These are phyloP conservation scores for Periophthalmodon schlosseri DNA, from an alignment of 2,113 vertebrate species.

Conservation along the genomic window DNA sequence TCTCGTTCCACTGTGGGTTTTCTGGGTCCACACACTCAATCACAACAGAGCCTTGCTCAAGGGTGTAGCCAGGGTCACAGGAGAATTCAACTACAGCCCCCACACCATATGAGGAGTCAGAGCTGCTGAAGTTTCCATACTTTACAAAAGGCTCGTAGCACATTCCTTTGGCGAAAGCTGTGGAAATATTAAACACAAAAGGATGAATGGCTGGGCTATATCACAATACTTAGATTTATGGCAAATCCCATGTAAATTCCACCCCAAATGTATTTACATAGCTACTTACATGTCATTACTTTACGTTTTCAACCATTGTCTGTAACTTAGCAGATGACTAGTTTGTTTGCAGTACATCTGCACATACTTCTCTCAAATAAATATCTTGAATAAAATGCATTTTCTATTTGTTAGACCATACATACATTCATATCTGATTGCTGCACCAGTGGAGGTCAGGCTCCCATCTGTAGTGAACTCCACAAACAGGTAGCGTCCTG, in stretches of 20 bases:
- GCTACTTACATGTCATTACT: background rate
- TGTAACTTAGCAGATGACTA: too few relatives aligned
- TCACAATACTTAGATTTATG: background rate
- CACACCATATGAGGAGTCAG: conserved; percentile 81
- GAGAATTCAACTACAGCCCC: conserved; percentile 94
- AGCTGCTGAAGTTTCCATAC: conserved; percentile 95
- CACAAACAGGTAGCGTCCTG: conserved; percentile 84
- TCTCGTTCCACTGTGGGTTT: conserved; percentile 97
- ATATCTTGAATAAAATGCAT: background rate
- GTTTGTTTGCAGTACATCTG: background rate
- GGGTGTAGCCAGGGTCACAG: conserved; percentile 91
- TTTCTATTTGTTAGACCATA: background rate
- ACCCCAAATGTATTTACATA: background rate
- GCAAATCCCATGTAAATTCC: background rate
- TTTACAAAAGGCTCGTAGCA: conserved; percentile 97
- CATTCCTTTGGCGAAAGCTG: conserved; percentile 90
- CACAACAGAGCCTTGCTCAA: conserved; percentile 96
- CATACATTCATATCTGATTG: conserved; percentile 92
- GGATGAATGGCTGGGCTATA: background rate
- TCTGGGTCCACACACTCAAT: conserved; percentile 89
- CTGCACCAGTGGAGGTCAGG: conserved; percentile 87
- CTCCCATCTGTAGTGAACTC: conserved; percentile 94
- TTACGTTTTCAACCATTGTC: background rate
- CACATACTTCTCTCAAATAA: background rate
- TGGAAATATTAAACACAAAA: conserved; percentile 25